Evolutionary conservation across 53 echinoderm and acorn worm genomes (phyloP), one percentile per base, ranked within the genome.

Genomic region (Hippasteria phrygiana): DNA sequence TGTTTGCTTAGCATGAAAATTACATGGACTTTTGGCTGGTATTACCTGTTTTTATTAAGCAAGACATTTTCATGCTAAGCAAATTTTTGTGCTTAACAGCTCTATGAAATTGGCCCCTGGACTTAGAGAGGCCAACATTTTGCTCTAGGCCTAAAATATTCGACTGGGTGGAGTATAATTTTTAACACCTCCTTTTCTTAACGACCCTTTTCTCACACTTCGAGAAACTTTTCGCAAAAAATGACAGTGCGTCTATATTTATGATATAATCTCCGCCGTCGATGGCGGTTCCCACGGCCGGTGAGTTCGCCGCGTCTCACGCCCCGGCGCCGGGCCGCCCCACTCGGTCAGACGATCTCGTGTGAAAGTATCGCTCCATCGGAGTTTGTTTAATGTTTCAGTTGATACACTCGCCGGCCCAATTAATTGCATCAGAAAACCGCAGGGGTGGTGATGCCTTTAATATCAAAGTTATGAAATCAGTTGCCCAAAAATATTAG

Each of bases 351-450:
- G 46, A 64, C 82, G 82, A 82, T 82, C 82, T 82, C 65, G 82
- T 82, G 82, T 82, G 82, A 82, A 82, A 82, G 82, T 82, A 64
- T 65, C 82, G 65, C 55, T 82, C 43, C 45, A 0, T 18, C 55
- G 2, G 78, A 54, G 56, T 55, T 78, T 78, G 78, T 78, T 66
- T 82, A 82, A 63, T 82, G 65, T 62, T 82, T 64, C 40, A 65
- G 82, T 63, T 64, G 82, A 82, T 66, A 82, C 82, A 32, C 53
- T 43, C 26, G n/a, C 65, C 45, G 82, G 43, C 22, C 64, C 82
- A 82, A 66, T 82, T 82, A 82, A 82, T 82, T 82, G 82, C 82
- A 82, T 82, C 82, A 82, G 62, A 82, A 66, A 82, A 64, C 47
- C 45, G 47, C 65, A 46, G 82, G 82, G 27, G 14, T 42, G 33